A percentile compares a stretch with the other conserved stretches of the same genome.
Evolutionary conservation across 1,140 invertebrate species (phyloP).

Genomic region (Adoxophyes honmai): DNA sequence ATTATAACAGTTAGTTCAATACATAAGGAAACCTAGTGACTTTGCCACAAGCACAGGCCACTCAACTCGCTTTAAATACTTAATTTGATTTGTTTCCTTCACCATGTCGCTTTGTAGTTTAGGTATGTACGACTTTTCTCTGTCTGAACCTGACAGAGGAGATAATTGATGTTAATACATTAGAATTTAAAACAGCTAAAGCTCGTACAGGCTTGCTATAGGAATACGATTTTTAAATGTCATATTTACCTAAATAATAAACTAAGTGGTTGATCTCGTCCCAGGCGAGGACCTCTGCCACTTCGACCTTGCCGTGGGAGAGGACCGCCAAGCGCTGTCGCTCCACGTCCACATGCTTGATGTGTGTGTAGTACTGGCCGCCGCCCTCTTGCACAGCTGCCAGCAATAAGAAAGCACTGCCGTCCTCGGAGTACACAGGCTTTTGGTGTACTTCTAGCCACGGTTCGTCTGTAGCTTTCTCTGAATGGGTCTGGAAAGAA

Average conservation of each 20-base stretch:
- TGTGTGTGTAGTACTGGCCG: conserved; percentile 90
- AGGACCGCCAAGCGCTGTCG: conserved; percentile 90
- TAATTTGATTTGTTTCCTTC: conserved; percentile 66
- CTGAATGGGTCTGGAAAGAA: conserved; percentile 83
- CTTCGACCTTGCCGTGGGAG: conserved; percentile 92
- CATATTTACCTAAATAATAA: conserved; percentile 83
- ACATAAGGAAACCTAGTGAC: background rate
- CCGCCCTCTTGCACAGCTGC: conserved; percentile 89
- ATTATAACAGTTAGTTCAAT: background rate
- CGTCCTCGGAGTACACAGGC: conserved; percentile 89
- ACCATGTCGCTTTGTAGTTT: conserved; percentile 57
- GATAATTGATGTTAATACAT: conserved; percentile 29
- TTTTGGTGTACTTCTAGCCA: conserved; percentile 92
- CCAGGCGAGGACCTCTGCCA: conserved; percentile 89
- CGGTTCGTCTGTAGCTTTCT: conserved; percentile 87
- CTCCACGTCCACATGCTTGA: conserved; percentile 90
- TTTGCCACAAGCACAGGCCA: conserved; percentile 40
- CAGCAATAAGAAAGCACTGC: conserved; percentile 89
- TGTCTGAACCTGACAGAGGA: conserved; percentile 64
- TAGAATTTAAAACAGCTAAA: background rate
- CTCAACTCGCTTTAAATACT: conserved; percentile 63
- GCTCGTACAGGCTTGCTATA: too few species aligned
- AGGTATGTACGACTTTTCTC: conserved; percentile 48
- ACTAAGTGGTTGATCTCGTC: conserved; percentile 89
- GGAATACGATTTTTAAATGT: too few species aligned